These are phyloP conservation scores for Drosophila willistoni DNA, from an alignment of 1,140 invertebrate genomes.

Conservation along the genomic window DNA sequence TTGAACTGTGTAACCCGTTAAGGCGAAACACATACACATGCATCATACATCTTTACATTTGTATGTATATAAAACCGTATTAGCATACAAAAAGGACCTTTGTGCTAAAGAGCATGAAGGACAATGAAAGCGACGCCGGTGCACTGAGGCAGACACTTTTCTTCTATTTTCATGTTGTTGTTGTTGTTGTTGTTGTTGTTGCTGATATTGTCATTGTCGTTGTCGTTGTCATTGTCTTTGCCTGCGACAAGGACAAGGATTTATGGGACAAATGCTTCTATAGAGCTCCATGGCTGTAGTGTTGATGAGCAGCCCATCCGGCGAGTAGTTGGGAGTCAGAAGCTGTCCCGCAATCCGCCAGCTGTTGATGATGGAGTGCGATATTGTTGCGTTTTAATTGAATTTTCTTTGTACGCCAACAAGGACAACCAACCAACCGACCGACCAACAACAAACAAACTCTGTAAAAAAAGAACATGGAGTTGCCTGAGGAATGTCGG, in stretches of 20 bases:
- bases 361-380: slow-evolving; percentile 78
- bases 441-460: slow-evolving; percentile 25
- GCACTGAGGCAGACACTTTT: slow-evolving; percentile 51
- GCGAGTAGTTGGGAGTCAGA: slow-evolving; percentile 13
- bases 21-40: slow-evolving; percentile 10
- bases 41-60: neutral
- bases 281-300: slow-evolving; percentile 36
- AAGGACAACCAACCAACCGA: slow-evolving; percentile 48
- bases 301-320: slow-evolving; percentile 38
- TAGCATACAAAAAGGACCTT: slow-evolving; percentile 5
- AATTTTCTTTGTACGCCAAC: slow-evolving; percentile 78
- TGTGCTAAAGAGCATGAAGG: neutral
- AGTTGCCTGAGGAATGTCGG: neutral
- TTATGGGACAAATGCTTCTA: slow-evolving; percentile 63
- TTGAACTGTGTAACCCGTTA: slow-evolving; percentile 60
- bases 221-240: slow-evolving; percentile 10
- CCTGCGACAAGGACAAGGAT: slow-evolving; percentile 50
- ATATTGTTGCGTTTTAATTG: slow-evolving; percentile 83
- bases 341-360: slow-evolving; percentile 12
- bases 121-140: slow-evolving; percentile 45
- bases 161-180: slow-evolving; percentile 39
- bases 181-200: slow-evolving; percentile 28
- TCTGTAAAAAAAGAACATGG: neutral
- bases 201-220: neutral
- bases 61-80: neutral